phyloP scores from a whole-genome alignment of 2,797 vertebrate genomes.

The Coregonus suidteri region DNA sequence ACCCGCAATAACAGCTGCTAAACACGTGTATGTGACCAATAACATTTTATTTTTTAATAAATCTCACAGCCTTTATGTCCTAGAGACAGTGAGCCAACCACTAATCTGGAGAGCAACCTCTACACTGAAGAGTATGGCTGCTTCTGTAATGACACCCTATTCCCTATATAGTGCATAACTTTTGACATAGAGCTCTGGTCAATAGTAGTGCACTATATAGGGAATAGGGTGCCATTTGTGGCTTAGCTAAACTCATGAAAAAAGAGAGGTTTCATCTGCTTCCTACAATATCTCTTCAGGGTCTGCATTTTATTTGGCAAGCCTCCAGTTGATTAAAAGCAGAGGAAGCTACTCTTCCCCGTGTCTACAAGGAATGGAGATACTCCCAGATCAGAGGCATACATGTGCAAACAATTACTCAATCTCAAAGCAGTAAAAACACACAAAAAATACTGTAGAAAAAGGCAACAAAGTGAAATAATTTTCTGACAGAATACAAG shows the following conservation, averaged over 20 bases:
- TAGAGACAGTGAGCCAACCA: background rate
- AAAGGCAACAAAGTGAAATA: conserved; percentile 8
- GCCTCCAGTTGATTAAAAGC: background rate
- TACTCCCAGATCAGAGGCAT: background rate
- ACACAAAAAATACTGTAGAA: background rate
- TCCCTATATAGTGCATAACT: too few relatives aligned
- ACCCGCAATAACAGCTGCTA: too few relatives aligned
- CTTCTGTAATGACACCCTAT: too few relatives aligned
- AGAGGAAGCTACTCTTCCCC: background rate
- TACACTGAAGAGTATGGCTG: background rate
- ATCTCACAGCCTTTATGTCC: background rate
- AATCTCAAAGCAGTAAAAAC: background rate
- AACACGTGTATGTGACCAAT: too few relatives aligned
- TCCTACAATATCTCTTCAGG: background rate
- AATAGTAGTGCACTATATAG: too few relatives aligned
- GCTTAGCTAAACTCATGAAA: background rate
- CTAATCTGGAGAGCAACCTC: background rate
- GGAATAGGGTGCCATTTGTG: too few relatives aligned
- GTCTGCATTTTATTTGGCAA: background rate
- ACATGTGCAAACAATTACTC: conserved; percentile 5
- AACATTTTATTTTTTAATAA: too few relatives aligned
- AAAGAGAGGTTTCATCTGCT: background rate
- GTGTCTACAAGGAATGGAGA: background rate
- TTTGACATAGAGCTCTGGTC: too few relatives aligned
- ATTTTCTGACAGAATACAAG: background rate